A percentile compares a stretch with the other conserved stretches of the same genome.
Evolutionary conservation across 2,888 invertebrate species (phyloP).

Genomic region (Lochmaea crataegi): DNA sequence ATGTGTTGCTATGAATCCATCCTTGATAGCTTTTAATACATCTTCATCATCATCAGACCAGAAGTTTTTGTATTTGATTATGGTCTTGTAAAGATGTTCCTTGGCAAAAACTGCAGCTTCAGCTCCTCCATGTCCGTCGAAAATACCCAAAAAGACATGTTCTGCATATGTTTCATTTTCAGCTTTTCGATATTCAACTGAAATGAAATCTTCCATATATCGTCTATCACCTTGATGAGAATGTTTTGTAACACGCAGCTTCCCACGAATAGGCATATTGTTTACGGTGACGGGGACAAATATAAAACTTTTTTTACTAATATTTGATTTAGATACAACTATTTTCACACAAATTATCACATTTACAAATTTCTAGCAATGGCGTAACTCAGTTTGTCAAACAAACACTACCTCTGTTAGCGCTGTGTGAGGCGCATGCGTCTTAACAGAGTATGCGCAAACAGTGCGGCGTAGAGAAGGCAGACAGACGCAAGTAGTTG

Average conservation of each 20-base stretch:
- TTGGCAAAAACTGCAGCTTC: constrained; percentile 96
- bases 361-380: constrained; percentile 50
- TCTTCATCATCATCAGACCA: no score
- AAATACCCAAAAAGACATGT: constrained; percentile 97
- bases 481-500: no score
- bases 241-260: constrained; percentile 93
- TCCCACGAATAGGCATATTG: constrained; percentile 79
- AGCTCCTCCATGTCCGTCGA: constrained; percentile 96
- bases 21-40: no score
- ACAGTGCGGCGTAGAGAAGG: no score
- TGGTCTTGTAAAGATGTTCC: no score
- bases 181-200: constrained; percentile 94
- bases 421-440: no score
- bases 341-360: constrained; percentile 40
- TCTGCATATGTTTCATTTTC: constrained; percentile 91
- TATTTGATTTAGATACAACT: constrained; percentile 41
- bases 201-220: constrained; percentile 99
- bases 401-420: no score
- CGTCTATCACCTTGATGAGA: constrained; percentile 97
- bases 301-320: constrained; percentile 44
- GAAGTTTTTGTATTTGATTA: no score
- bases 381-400: no score
- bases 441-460: no score
- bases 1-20: no score
- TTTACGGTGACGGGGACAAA: constrained; percentile 46